Evolutionary conservation across 37 sponge, comb jelly and placozoan genomes (phyloP), one percentile per base, ranked within the genome.

Genomic region (Mnemiopsis leidyi): DNA sequence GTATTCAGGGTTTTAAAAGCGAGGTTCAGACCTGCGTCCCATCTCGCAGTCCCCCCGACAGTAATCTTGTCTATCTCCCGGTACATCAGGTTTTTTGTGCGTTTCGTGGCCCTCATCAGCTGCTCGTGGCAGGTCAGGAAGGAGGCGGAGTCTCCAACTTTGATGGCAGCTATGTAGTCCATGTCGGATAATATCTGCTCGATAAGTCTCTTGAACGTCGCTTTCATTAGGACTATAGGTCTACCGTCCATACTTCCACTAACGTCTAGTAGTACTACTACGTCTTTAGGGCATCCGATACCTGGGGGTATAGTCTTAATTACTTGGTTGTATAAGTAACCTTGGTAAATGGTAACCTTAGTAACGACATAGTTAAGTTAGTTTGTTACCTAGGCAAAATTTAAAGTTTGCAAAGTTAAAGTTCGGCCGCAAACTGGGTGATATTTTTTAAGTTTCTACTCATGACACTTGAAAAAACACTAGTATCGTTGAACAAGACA

Each of bases 181-280:
- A 71, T 28, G 20, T 71, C 75, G n/a, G 75, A 71, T 71, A 71
- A 23, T 23, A 71, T 71, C 75, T 71, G 75, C 75, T 71, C 75
- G n/a, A 71, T 25, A n/a, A 71, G 21, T 28, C 75, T n/a, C 30
- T 21, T 28, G 30, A 71, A 71, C 2, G 75, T 71, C 3, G 75
- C 75, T 28, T 28, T n/a, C 75, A 71, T 71, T 18, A 71, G 5
- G 7, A 29, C 30, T 5, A 29, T 13, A 5, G 75, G 75, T 2
- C 25, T 13, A 71, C 75, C 75, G 5, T n/a, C 25, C 75, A 71
- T 71, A 28, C 30, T 29, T 5, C 75, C 75, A 71, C 75, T 71
- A n/a, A 29, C 30, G 20, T 71, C 75, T 5, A 28, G n/a, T 25
- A 71, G 75, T 71, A 71, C 75, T 18, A 71, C n/a, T 25, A 71